A percentile compares a stretch with the other conserved stretches of the same genome.
Evolutionary conservation across 2,888 invertebrate genomes (phyloP).

Genomic region (Epinotia bilunana): DNA sequence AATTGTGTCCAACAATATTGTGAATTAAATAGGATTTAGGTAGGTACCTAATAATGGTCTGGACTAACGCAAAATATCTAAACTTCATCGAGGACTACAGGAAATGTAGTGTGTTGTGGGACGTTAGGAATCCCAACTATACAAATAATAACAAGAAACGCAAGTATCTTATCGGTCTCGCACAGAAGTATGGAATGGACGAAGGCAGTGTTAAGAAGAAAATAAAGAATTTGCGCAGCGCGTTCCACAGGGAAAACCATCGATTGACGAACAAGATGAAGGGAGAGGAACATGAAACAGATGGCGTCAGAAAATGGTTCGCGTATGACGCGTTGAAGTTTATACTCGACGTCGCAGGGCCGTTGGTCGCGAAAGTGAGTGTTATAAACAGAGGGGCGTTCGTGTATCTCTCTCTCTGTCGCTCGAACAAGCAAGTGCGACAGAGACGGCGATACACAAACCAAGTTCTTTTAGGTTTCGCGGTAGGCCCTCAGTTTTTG

Average conservation of each 20-base stretch:
- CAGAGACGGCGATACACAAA: too few species aligned
- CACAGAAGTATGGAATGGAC: constrained; percentile 34
- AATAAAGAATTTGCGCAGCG: constrained; percentile 40
- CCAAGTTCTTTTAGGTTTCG: too few species aligned
- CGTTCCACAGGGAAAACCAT: constrained; percentile 40
- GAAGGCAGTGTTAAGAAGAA: constrained; percentile 36
- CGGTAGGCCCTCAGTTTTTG: too few species aligned
- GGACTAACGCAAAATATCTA: constrained; percentile 35
- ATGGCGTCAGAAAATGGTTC: constrained; percentile 37
- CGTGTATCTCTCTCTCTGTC: too few species aligned
- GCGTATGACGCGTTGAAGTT: constrained; percentile 40
- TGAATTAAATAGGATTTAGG: constrained; percentile 6
- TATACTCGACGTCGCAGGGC: constrained; percentile 29
- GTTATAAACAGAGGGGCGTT: not conserved
- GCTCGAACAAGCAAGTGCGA: too few species aligned
- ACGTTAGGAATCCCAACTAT: constrained; percentile 34
- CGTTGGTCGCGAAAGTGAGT: constrained; percentile 25
- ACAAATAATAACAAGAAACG: constrained; percentile 40
- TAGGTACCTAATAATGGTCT: constrained; percentile 11
- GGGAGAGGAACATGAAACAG: constrained; percentile 18
- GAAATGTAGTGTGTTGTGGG: constrained; percentile 35
- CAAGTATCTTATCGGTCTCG: constrained; percentile 18
- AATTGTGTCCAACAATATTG: not conserved
- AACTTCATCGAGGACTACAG: constrained; percentile 37
- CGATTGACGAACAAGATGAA: constrained; percentile 30